phyloP scores from a whole-genome alignment of 2,797 vertebrate species.

The Argya squamiceps region DNA sequence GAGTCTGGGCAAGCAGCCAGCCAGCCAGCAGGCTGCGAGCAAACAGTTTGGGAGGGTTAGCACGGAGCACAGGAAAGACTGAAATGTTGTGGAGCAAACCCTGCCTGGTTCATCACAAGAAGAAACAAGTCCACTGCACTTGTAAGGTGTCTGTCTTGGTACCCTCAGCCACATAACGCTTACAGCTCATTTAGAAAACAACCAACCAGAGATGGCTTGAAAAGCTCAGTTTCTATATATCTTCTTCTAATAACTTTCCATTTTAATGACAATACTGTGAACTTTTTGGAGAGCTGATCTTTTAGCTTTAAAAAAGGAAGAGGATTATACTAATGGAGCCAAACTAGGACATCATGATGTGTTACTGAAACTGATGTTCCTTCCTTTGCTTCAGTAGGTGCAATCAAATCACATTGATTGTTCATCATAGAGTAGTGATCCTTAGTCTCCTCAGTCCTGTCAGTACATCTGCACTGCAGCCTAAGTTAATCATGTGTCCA shows the following conservation, averaged over 20 bases:
- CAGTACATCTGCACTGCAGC: not conserved
- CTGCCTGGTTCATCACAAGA: not conserved
- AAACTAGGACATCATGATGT: not conserved
- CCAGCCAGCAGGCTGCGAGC: constrained; percentile 17
- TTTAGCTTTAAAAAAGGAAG: constrained; percentile 31
- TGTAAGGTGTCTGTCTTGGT: not conserved
- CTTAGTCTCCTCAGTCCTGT: not conserved
- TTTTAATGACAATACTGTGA: constrained; percentile 43
- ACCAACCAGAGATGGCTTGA: not conserved
- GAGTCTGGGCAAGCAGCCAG: constrained; percentile 63
- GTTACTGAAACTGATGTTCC: not conserved
- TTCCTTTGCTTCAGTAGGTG: not conserved
- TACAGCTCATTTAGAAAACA: not conserved
- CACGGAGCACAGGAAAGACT: not conserved
- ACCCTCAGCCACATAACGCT: not conserved
- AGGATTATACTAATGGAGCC: not conserved
- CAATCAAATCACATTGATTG: not conserved
- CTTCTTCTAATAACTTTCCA: constrained; percentile 1
- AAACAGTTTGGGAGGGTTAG: not conserved
- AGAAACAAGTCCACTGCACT: not conserved
- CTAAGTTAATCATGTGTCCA: not conserved
- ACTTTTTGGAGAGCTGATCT: constrained; percentile 30
- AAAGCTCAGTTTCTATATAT: not conserved
- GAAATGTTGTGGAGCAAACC: constrained; percentile 4
- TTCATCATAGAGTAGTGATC: not conserved